phyloP scores from a whole-genome alignment of 2,888 invertebrate species.

The Scelioninae gen. 1 region DNA sequence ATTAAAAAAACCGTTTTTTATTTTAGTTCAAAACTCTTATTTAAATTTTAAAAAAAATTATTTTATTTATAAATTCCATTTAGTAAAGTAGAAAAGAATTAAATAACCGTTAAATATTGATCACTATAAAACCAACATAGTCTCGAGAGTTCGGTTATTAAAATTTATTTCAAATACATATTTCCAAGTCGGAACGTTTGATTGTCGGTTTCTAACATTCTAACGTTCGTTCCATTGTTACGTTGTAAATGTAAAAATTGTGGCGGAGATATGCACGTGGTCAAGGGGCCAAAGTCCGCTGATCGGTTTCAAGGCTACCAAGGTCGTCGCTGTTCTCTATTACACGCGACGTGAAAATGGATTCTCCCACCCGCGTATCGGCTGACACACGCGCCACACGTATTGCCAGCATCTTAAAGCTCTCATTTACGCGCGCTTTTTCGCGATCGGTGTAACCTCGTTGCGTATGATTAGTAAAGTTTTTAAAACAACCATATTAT shows the following conservation, averaged over 20 bases:
- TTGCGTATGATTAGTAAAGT: too few species aligned
- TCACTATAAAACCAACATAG: too few species aligned
- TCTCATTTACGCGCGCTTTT: constrained; percentile 44
- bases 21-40: too few species aligned
- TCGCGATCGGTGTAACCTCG: neutral
- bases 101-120: too few species aligned
- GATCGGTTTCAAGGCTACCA: constrained; percentile 74
- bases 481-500: too few species aligned
- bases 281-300: constrained; percentile 70
- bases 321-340: constrained; percentile 72
- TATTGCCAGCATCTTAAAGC: constrained; percentile 40
- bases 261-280: constrained; percentile 65
- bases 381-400: constrained; percentile 55
- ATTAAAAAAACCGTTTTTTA: too few species aligned
- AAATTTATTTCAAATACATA: too few species aligned
- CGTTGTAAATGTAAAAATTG: constrained; percentile 47
- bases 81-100: too few species aligned
- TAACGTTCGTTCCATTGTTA: constrained; percentile 27
- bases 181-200: too few species aligned
- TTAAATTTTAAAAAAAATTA: too few species aligned
- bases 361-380: constrained; percentile 58
- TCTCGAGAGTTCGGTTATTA: too few species aligned
- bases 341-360: constrained; percentile 62
- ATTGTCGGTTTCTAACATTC: neutral
- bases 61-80: too few species aligned